phyloP scores from a whole-genome alignment of 2,113 vertebrate genomes.

The Colaptes auratus region DNA sequence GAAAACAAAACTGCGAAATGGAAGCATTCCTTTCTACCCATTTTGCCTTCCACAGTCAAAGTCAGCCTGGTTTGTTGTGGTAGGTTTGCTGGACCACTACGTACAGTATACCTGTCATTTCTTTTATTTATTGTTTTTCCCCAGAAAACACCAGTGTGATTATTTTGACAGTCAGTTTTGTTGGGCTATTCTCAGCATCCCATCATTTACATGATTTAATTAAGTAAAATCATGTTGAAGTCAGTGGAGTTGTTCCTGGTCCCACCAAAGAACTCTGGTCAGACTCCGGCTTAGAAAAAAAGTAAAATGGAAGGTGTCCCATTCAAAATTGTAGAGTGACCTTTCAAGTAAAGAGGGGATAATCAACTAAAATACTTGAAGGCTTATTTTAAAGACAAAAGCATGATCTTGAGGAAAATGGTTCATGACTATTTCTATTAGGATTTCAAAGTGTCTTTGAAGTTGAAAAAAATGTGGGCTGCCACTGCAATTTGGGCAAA shows the following conservation, averaged over 20 bases:
- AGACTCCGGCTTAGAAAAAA: background rate
- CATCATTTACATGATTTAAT: background rate
- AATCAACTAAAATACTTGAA: background rate
- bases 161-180: background rate
- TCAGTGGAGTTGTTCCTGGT: background rate
- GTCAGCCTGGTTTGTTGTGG: background rate
- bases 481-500: slow-evolving; percentile 11
- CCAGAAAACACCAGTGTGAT: background rate
- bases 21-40: slow-evolving; percentile 16
- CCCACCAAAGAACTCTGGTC: background rate
- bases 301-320: background rate
- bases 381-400: slow-evolving; percentile 34
- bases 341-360: background rate
- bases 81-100: background rate
- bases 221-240: background rate
- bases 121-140: background rate
- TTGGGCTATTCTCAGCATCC: background rate
- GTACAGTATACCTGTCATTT: background rate
- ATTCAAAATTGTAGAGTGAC: background rate
- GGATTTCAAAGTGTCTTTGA: slow-evolving; percentile 25
- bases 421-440: slow-evolving; percentile 15
- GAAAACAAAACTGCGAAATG: background rate
- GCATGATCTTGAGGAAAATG: background rate
- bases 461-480: slow-evolving; percentile 4
- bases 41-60: background rate